A percentile compares a stretch with the other conserved stretches of the same genome.
Conservation (phyloP, 2,113 vertebrate genomes). For the Bos taurus region ARS-UCD2.0 NC_037350.1:14640001-14640500, state of each 20-base stretch:
- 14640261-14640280: neutral
- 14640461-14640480: fast-evolving
- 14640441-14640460: neutral
- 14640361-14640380: neutral
- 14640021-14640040: neutral
- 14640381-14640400: neutral
- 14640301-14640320: neutral
- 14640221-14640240: neutral
- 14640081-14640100: neutral
- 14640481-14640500: neutral
- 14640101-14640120: neutral
- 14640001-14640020: neutral
- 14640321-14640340: neutral
- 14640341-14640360: neutral
- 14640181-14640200: neutral
- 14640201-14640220: neutral
- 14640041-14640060: neutral
- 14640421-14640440: neutral
- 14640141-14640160: neutral
- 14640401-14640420: neutral
- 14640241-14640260: neutral
- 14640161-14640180: neutral
- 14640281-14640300: neutral
- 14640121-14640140: neutral
- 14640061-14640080: neutral